Evolutionary conservation across 2,888 invertebrate species (phyloP), one percentile per base, ranked within the genome.

Genomic region (Buathra laborator): DNA sequence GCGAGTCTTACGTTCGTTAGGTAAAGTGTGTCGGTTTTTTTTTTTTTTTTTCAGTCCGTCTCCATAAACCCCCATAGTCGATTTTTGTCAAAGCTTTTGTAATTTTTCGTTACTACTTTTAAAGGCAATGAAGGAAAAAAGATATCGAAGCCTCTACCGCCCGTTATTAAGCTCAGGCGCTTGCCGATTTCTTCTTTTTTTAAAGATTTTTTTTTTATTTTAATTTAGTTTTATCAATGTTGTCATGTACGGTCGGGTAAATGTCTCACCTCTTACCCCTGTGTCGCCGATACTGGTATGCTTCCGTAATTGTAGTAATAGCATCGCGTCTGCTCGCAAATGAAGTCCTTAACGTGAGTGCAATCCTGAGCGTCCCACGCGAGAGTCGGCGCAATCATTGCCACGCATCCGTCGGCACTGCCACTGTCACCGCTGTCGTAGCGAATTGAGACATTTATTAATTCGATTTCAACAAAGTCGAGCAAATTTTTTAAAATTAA

Each of bases 301-400:
- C 97, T 97, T 94, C 97, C 97, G 94, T 97, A 98, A 95, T 97
- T 97, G 95, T 97, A 97, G 95, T 97, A 97, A 94, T 97, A 97
- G 95, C 97, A 98, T 93, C 97, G 96, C 86, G 97, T 97, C 95
- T 97, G 97, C 95, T 98, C 97, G 95, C 97, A 98, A 93, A 98
- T 97, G 94, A 97, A 97, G 94, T 97, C 97, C 95, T 97, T 97
- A 91, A 97, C 96, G 92, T 96, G 96, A 86, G 96, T 96, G 94
- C 97, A 98, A 94, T 97, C 97, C 93, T 97, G 96, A 16, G 97
- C 96, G 94, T 96, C 96, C 97, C 97, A 97, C 93, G 96, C 96
- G 94, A 97, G 96, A 83, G 96, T 96, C 53, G 97, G 97, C 89
- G 97, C 97, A 92, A 96, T 96, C 92, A 97, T 95, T 75, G 97